Conservation (phyloP, 2,797 vertebrate genomes). For the Babyrousa celebensis region DNA sequence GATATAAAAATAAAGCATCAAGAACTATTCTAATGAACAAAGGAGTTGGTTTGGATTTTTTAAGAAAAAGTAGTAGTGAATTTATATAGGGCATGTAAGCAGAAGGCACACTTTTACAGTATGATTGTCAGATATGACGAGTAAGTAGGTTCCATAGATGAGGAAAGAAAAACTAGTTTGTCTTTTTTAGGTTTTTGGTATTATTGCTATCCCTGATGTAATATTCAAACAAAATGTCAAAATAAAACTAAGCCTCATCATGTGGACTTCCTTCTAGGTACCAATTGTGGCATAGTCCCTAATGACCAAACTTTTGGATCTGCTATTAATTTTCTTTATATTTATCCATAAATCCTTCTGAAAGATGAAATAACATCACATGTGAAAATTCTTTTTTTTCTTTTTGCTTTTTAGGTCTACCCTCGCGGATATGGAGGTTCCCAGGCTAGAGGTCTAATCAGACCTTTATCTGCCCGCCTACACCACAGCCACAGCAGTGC, state of each 20-base stretch:
- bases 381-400: background rate
- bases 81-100: rapidly evolving
- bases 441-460: too few relatives aligned
- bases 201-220: background rate
- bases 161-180: background rate
- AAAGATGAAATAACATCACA: background rate
- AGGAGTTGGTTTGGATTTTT: background rate
- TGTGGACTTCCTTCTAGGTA: background rate
- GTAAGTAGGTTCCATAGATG: background rate
- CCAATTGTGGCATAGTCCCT: background rate
- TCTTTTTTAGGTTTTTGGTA: background rate
- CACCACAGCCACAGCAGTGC: too few relatives aligned
- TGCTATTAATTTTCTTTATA: background rate
- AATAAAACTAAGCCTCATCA: background rate
- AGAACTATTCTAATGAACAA: background rate
- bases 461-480: too few relatives aligned
- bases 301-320: background rate
- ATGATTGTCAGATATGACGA: background rate
- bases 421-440: too few relatives aligned
- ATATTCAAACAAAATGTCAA: background rate
- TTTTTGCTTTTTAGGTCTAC: too few relatives aligned
- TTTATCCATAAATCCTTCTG: background rate
- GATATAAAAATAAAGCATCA: background rate
- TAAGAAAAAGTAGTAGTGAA: background rate
- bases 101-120: background rate